These are phyloP conservation scores for Anolis carolinensis DNA, from an alignment of 2,113 vertebrate species.

Conservation along the genomic window DNA sequence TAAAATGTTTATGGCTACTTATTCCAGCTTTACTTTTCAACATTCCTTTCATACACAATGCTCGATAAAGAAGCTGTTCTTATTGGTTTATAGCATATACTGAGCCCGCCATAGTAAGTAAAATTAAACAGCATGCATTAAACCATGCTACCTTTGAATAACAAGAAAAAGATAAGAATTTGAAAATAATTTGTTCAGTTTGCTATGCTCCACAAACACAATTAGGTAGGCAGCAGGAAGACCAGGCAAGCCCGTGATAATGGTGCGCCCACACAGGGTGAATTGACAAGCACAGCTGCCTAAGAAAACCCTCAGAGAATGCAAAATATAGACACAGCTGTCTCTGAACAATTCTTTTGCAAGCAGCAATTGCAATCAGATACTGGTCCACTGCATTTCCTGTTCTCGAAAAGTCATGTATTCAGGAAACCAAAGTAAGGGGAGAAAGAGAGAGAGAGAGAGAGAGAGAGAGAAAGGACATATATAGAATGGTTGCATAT, in stretches of 20 bases:
- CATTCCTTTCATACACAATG: background rate
- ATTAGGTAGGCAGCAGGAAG: constrained; percentile 39
- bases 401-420: background rate
- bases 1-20: constrained; percentile 2
- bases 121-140: constrained; percentile 42
- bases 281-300: constrained; percentile 33
- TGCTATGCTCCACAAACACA: constrained; percentile 42
- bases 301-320: constrained; percentile 31
- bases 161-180: constrained; percentile 42
- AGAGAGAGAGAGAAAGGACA: background rate
- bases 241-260: constrained; percentile 21
- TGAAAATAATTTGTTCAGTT: constrained; percentile 46
- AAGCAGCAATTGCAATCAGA: constrained; percentile 8
- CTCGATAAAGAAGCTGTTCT: constrained; percentile 16
- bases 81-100: constrained; percentile 32
- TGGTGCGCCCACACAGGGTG: constrained; percentile 25
- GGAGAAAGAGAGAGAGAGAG: too few relatives aligned
- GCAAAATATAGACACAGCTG: constrained; percentile 37
- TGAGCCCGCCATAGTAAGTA: constrained; percentile 35
- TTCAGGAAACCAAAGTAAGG: background rate
- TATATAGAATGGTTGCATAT: background rate
- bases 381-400: background rate
- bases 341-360: constrained; percentile 13
- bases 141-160: constrained; percentile 40
- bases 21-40: background rate